Evolutionary conservation across 2,113 vertebrate genomes (phyloP).

Genomic region (Zosterops japonicus): DNA sequence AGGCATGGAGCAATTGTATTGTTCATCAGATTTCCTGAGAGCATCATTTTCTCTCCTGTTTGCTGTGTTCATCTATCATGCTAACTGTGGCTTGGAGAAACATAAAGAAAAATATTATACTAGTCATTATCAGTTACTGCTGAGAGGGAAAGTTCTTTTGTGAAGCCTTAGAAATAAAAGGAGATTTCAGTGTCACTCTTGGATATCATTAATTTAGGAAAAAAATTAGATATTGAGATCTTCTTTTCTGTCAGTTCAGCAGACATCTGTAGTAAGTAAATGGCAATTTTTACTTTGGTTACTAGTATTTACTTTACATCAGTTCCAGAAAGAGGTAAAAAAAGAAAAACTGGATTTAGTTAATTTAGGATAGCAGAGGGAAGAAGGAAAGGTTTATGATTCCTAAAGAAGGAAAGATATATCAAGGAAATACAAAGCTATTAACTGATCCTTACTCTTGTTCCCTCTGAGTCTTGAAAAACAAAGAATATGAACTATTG

Average conservation of each 20-base stretch:
- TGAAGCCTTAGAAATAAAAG: not conserved
- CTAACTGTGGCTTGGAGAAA: conserved; percentile 28
- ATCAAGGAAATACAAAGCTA: not conserved
- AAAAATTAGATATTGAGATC: not conserved
- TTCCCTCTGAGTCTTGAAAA: not conserved
- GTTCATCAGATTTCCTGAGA: conserved; percentile 14
- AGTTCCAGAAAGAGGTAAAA: not conserved
- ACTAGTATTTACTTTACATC: not conserved
- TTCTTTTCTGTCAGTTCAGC: not conserved
- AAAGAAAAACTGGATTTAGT: not conserved
- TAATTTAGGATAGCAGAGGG: not conserved
- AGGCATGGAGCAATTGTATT: not conserved
- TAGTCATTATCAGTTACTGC: not conserved
- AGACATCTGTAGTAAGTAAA: not conserved
- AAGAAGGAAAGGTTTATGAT: not conserved
- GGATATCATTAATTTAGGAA: not conserved
- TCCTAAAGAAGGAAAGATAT: not conserved
- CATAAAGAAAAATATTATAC: conserved; percentile 40
- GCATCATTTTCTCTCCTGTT: not conserved
- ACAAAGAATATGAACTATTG: not conserved
- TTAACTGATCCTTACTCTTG: not conserved
- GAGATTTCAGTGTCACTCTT: not conserved
- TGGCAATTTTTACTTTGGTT: not conserved
- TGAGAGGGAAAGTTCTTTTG: not conserved
- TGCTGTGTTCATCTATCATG: not conserved